A percentile compares a stretch with the other conserved stretches of the same genome.
These are phyloP conservation scores for Leucophenga montana DNA, from an alignment of 2,888 invertebrate species.

Conservation along the genomic window DNA sequence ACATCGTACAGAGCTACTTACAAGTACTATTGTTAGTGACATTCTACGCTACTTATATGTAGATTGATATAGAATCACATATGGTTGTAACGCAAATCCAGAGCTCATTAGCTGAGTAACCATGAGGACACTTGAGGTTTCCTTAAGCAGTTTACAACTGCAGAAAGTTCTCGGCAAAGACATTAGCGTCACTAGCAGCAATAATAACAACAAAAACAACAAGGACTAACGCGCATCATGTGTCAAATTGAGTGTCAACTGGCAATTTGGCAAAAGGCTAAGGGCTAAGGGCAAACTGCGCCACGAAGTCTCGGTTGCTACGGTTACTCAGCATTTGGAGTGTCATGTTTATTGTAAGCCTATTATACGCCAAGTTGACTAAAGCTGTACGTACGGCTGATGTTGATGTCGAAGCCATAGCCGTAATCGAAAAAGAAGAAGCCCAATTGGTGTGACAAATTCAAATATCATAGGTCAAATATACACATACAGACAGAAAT, in stretches of 20 bases:
- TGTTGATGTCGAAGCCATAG: background rate
- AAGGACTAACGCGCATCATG: conserved; percentile 49
- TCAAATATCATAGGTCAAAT: conserved; percentile 22
- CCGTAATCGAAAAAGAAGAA: conserved; percentile 3
- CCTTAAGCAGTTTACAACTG: conserved; percentile 35
- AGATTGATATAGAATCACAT: conserved; percentile 6
- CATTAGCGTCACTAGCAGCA: background rate
- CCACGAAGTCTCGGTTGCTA: conserved; percentile 7
- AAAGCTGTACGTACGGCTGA: conserved; percentile 26
- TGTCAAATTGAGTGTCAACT: conserved; percentile 72
- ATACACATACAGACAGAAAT: background rate
- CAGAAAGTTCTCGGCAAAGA: conserved; percentile 25
- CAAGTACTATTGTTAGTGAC: background rate
- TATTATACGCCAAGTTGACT: conserved; percentile 62
- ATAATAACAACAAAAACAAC: conserved; percentile 1
- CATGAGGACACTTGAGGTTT: conserved; percentile 67
- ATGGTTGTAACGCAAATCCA: conserved; percentile 39
- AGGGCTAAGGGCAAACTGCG: conserved; percentile 38
- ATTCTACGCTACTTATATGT: conserved; percentile 7
- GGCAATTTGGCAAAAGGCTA: conserved; percentile 62
- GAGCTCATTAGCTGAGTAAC: conserved; percentile 64
- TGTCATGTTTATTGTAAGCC: conserved; percentile 72
- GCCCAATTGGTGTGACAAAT: conserved; percentile 19
- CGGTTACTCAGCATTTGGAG: conserved; percentile 50
- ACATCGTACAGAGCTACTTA: conserved; percentile 38